Conservation (phyloP, 2,113 vertebrate species). For the Gadus macrocephalus region DNA sequence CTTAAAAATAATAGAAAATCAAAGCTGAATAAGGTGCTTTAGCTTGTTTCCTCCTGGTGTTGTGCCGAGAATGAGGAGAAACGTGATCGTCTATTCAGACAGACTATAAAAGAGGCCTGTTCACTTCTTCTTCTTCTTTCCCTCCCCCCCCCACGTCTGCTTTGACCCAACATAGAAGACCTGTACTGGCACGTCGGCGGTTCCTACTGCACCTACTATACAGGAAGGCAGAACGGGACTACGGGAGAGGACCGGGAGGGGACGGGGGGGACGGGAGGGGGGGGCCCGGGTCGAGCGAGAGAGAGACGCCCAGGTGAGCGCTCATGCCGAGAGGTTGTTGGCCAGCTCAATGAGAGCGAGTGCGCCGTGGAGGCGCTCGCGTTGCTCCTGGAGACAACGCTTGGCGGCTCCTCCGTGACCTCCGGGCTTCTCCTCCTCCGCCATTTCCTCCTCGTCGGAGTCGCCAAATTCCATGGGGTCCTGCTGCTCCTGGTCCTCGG, state of each 20-base stretch:
- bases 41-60: conserved; percentile 81
- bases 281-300: background rate
- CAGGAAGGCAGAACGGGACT: conserved; percentile 48
- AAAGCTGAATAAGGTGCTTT: conserved; percentile 98
- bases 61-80: conserved; percentile 13
- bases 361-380: conserved; percentile 91
- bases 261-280: background rate
- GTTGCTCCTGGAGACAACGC: conserved; percentile 88
- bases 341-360: conserved; percentile 96
- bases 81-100: conserved; percentile 33
- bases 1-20: conserved; percentile 41
- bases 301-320: conserved; percentile 22
- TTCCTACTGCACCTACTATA: conserved; percentile 48
- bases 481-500: conserved; percentile 90
- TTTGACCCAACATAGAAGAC: conserved; percentile 47
- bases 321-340: conserved; percentile 86
- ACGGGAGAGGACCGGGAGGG: conserved; percentile 10
- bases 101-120: conserved; percentile 39
- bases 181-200: conserved; percentile 36
- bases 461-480: conserved; percentile 91
- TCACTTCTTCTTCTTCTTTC: conserved; percentile 14
- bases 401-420: conserved; percentile 69
- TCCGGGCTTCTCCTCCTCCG: conserved; percentile 67
- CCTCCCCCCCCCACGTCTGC: background rate
- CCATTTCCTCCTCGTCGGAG: conserved; percentile 82